A percentile compares a stretch with the other conserved stretches of the same genome.
Conservation (phyloP, 1,140 invertebrate species). For the Danaus plexippus region DNA sequence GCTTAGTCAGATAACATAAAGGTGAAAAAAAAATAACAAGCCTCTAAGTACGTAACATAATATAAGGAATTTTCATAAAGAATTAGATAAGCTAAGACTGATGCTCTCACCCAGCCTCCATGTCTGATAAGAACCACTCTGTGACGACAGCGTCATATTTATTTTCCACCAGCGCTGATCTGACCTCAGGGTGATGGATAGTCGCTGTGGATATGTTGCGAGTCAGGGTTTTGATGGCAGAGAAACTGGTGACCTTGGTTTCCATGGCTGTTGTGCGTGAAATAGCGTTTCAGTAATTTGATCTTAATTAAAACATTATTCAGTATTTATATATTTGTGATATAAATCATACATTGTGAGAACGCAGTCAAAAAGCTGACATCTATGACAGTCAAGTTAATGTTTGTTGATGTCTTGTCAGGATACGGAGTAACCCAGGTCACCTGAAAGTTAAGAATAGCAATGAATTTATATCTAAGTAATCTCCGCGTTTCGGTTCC, state of each 20-base stretch:
- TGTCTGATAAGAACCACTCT: constrained; percentile 41
- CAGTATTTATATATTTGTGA: not conserved
- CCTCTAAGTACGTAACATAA: too few relatives aligned
- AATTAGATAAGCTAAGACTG: not conserved
- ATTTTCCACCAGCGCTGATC: constrained; percentile 21
- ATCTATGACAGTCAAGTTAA: constrained; percentile 24
- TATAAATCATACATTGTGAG: constrained; percentile 2
- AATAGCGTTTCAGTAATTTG: not conserved
- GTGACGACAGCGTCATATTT: constrained; percentile 44
- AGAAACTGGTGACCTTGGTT: constrained; percentile 9
- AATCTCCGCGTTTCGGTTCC: too few relatives aligned
- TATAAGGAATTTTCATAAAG: too few relatives aligned
- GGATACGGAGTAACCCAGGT: constrained; percentile 36
- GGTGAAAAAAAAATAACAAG: too few relatives aligned
- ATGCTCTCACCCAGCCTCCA: constrained; percentile 34
- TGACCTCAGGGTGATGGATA: constrained; percentile 5
- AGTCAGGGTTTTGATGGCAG: constrained; percentile 15
- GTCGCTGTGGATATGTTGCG: constrained; percentile 17
- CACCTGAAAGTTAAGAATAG: constrained; percentile 21
- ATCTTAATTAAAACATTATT: not conserved
- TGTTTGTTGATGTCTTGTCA: constrained; percentile 14
- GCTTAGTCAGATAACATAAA: not conserved
- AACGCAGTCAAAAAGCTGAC: constrained; percentile 17
- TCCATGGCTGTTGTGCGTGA: constrained; percentile 15
- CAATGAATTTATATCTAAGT: too few relatives aligned